Base-by-base conservation (phyloP, 2,113 vertebrate genomes). In the Nothoprocta pentlandii region DNA sequence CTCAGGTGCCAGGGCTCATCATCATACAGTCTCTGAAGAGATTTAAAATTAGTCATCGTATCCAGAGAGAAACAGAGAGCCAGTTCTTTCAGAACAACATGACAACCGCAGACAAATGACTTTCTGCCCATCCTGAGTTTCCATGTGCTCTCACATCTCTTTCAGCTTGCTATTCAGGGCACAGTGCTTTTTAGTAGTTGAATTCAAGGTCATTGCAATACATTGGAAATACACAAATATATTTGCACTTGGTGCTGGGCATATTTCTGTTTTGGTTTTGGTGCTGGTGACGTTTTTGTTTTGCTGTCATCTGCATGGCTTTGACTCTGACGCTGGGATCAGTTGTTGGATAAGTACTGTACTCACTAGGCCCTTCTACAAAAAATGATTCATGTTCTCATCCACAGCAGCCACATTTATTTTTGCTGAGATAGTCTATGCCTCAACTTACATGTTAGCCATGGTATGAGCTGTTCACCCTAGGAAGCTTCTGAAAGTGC, bases 1-100 rank as follows among this genome's bases (percentile, higher is more conserved):
- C 19, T 36, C 89, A 84, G 66, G 80, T 93, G 69, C 80, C 74
- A 28, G 2, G 62, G 89, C 54, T 91, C 91, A 78, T 89, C 68
- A 78, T 92, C 51, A 59, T 34, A 34, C 4, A 25, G 17, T 2
- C 84, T 82, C 87, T 82, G 41, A 1, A 3, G 82, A 74, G 16
- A 12, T 39, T n/a, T n/a, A 5, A 67, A 46, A 54, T 82, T 92
- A 85, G 59, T 75, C 21, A 80, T 76, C 71, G 49, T 11, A 77
- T n/a, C 30, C 51, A 80, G 46, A 77, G 82, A 17, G 71, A 67
- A 77, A 69, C n/a, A 76, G 36, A 53, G 56, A 85, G 54, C 49
- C 16, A 32, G 62, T 92, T 91, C 28, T 62, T 16, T 46, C 34
- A 16, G 36, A 80, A 61, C 30, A 70, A 74, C 91, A 51, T 51